phyloP scores from a whole-genome alignment of 2,113 vertebrate genomes.

The Sigmodon hispidus region DNA sequence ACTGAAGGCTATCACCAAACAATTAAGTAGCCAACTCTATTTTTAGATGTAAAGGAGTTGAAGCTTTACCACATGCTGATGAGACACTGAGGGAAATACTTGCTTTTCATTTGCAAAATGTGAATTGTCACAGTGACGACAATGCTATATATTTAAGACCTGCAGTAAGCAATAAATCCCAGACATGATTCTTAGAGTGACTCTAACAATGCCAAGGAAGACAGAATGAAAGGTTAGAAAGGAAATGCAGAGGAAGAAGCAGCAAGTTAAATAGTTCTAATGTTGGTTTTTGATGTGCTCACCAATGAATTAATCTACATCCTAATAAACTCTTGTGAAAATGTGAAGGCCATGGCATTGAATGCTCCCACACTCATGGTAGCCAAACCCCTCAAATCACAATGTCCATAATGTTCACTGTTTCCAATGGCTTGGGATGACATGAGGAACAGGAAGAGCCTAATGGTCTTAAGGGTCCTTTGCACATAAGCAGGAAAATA shows the following conservation, averaged over 20 bases:
- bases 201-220: not conserved
- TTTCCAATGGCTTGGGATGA: not conserved
- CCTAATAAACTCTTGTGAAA: not conserved
- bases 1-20: too few species aligned
- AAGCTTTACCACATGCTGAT: not conserved
- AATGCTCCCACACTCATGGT: not conserved
- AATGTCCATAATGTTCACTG: not conserved
- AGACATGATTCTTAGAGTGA: not conserved
- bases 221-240: not conserved
- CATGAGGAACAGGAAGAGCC: not conserved
- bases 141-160: not conserved
- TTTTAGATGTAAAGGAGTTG: not conserved
- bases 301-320: not conserved
- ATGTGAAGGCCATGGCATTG: not conserved
- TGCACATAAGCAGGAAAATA: not conserved
- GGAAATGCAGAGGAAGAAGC: not conserved
- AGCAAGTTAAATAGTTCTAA: not conserved
- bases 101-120: not conserved
- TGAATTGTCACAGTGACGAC: not conserved
- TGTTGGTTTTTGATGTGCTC: not conserved
- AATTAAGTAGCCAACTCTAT: not conserved
- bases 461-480: not conserved
- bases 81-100: not conserved
- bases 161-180: not conserved
- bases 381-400: not conserved